Evolutionary conservation across 2,888 invertebrate species (phyloP).

Genomic region (Drosophila conformis): DNA sequence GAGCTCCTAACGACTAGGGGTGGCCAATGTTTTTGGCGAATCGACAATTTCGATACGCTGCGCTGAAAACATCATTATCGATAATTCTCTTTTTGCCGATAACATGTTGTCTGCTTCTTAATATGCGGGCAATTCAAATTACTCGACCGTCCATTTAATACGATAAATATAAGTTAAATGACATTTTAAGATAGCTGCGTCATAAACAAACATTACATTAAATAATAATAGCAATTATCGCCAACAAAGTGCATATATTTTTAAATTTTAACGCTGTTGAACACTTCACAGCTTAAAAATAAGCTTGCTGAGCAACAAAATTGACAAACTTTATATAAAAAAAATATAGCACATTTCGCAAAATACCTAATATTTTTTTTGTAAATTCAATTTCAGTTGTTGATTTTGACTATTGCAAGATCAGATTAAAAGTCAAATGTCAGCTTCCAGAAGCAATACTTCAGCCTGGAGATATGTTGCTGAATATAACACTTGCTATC

Average conservation of each 20-base stretch:
- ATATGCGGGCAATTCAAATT: neutral
- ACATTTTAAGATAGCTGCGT: neutral
- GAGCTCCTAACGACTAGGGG: conserved; percentile 43
- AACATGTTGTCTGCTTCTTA: neutral
- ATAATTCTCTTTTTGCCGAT: neutral
- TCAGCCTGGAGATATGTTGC: conserved; percentile 27
- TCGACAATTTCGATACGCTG: conserved; percentile 27
- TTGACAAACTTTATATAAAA: no score
- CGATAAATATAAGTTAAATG: no score
- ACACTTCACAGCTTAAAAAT: neutral
- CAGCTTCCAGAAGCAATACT: conserved; percentile 56
- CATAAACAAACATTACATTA: neutral
- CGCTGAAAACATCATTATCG: neutral
- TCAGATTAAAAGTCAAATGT: conserved; percentile 27
- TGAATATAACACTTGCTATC: conserved; percentile 31
- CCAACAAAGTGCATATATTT: neutral
- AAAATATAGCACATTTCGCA: neutral
- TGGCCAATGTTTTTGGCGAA: conserved; percentile 29
- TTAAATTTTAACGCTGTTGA: neutral
- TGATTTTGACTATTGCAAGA: neutral
- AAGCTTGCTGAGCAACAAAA: neutral
- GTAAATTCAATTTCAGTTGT: neutral
- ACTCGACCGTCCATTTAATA: neutral
- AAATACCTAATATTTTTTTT: neutral
- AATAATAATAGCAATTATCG: neutral